phyloP scores from a whole-genome alignment of 2,797 vertebrate genomes.

The Sylvia borin region DNA sequence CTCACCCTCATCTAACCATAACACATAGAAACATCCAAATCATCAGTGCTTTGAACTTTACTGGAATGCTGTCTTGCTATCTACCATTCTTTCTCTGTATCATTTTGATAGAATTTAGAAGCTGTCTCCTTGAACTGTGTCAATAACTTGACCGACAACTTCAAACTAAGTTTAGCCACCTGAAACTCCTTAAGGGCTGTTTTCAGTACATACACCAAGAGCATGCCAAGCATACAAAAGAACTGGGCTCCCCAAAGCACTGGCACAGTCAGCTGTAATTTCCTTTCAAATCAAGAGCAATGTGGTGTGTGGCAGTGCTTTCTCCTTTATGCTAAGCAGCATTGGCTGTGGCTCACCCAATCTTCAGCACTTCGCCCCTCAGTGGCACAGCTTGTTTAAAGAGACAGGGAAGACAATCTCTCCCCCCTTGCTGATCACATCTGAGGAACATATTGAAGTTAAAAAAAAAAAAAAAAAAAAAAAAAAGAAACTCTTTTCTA shows the following conservation, averaged over 20 bases:
- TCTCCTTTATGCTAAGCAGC: neutral
- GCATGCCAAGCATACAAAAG: neutral
- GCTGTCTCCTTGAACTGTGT: neutral
- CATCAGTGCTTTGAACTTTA: neutral
- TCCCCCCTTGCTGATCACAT: neutral
- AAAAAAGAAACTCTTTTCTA: neutral
- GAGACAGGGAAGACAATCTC: neutral
- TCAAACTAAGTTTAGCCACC: neutral
- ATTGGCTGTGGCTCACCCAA: neutral
- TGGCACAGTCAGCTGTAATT: neutral
- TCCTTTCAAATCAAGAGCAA: neutral
- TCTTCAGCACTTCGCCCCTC: neutral
- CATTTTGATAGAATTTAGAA: neutral
- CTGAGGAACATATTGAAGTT: neutral
- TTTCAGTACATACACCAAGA: neutral
- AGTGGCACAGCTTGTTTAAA: neutral
- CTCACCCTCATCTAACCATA: neutral
- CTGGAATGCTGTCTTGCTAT: neutral
- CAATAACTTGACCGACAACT: neutral
- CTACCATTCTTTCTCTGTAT: neutral
- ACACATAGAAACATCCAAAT: neutral
- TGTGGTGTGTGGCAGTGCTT: fast-evolving
- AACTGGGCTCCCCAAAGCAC: neutral
- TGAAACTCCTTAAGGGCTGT: neutral
- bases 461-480: too few species aligned